Conservation (phyloP, 2,113 vertebrate species). For the Tichodroma muraria region DNA sequence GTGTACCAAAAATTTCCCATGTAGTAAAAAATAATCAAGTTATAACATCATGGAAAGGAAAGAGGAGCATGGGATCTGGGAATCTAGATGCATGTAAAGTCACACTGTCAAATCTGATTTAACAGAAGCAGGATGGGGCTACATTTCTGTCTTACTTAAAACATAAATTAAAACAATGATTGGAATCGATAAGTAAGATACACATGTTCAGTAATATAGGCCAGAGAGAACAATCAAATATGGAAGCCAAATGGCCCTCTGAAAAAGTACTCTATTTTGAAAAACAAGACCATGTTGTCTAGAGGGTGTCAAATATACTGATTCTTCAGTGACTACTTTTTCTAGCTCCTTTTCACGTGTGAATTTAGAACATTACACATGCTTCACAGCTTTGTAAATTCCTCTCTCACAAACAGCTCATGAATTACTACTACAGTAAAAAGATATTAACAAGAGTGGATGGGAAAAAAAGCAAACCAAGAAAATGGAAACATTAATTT, state of each 20-base stretch:
- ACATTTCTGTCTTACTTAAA: background rate
- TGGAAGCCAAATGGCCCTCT: background rate
- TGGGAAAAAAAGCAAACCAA: too few species aligned
- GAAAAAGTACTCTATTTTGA: background rate
- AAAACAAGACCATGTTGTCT: background rate
- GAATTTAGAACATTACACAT: background rate
- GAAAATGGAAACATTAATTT: background rate
- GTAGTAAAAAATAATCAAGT: background rate
- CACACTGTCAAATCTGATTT: background rate
- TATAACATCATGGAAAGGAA: background rate
- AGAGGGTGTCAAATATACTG: background rate
- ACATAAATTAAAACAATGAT: background rate
- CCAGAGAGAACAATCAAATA: background rate
- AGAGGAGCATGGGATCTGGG: background rate
- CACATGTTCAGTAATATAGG: background rate
- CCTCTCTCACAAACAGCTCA: background rate
- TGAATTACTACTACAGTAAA: background rate
- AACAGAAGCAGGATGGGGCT: background rate
- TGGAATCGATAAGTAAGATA: background rate
- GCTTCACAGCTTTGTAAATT: background rate
- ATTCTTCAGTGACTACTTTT: background rate
- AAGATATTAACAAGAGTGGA: background rate
- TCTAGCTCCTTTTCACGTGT: fast-evolving
- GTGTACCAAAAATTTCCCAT: background rate
- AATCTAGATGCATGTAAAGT: background rate